phyloP scores from a whole-genome alignment of 2,113 vertebrate genomes.

The Puma concolor region DNA sequence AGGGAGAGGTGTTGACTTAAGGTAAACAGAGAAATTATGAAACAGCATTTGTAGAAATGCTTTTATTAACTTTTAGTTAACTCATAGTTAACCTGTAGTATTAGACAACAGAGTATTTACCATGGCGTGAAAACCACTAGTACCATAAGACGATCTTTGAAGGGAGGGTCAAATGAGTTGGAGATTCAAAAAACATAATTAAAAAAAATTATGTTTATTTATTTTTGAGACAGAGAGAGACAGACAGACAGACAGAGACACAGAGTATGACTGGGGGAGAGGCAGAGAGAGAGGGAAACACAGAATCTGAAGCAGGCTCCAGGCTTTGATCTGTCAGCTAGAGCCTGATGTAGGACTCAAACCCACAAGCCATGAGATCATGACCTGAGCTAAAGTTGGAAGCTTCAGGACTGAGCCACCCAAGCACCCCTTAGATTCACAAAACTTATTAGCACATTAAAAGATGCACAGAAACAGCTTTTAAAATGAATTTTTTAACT shows the following conservation, averaged over 20 bases:
- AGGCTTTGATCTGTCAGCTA: too few relatives aligned
- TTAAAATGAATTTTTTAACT: neutral
- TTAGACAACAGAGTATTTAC: neutral
- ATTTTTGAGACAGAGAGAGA: too few relatives aligned
- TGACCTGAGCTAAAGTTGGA: too few relatives aligned
- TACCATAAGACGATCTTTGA: neutral
- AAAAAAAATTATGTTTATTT: too few relatives aligned
- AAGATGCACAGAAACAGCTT: neutral
- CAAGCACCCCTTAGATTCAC: neutral
- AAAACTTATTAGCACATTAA: slow-evolving; percentile 24
- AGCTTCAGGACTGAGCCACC: too few relatives aligned
- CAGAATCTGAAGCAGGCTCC: too few relatives aligned
- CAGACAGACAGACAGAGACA: too few relatives aligned
- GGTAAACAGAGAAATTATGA: neutral
- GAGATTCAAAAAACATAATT: neutral
- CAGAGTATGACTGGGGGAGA: too few relatives aligned
- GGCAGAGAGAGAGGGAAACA: too few relatives aligned
- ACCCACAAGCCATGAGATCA: too few relatives aligned
- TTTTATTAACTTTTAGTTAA: neutral
- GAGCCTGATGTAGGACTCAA: too few relatives aligned
- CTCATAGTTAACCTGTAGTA: neutral
- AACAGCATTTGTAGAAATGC: neutral
- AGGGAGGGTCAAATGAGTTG: neutral
- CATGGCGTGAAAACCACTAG: neutral
- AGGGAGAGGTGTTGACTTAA: neutral